phyloP scores from a whole-genome alignment of 2,888 invertebrate genomes.

The Plagodis dolabraria region DNA sequence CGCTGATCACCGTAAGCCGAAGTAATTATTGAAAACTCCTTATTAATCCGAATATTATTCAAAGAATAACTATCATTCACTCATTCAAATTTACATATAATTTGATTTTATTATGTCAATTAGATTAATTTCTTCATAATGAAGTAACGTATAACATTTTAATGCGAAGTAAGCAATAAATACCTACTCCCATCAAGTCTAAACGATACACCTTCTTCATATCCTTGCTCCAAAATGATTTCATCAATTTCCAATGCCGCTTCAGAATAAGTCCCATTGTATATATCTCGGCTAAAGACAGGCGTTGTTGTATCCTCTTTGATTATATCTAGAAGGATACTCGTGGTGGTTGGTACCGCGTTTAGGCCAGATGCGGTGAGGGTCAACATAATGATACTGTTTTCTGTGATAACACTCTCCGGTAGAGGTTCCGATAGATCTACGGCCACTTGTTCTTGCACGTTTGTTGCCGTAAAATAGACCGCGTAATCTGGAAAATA shows the following conservation, averaged over 20 bases:
- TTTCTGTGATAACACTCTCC: slow-evolving; percentile 53
- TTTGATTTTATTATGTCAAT: too few relatives aligned
- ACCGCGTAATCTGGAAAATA: slow-evolving; percentile 31
- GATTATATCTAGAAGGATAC: slow-evolving; percentile 63
- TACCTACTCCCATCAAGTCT: slow-evolving; percentile 61
- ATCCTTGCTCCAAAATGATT: slow-evolving; percentile 62
- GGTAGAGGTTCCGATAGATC: slow-evolving; percentile 46
- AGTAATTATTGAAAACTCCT: too few relatives aligned
- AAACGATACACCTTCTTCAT: slow-evolving; percentile 54
- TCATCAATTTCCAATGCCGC: slow-evolving; percentile 46
- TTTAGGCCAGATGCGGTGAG: slow-evolving; percentile 59
- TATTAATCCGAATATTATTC: too few relatives aligned
- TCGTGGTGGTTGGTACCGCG: slow-evolving; percentile 55
- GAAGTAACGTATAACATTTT: too few relatives aligned
- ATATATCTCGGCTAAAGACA: slow-evolving; percentile 59
- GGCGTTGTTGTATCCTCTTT: slow-evolving; percentile 63
- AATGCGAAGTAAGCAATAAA: too few relatives aligned
- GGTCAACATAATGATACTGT: slow-evolving; percentile 58
- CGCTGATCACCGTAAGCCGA: too few relatives aligned
- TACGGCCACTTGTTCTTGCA: slow-evolving; percentile 50
- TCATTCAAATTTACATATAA: too few relatives aligned
- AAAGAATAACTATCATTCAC: too few relatives aligned
- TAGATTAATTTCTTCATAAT: too few relatives aligned
- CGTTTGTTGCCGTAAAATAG: slow-evolving; percentile 47
- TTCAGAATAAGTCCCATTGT: slow-evolving; percentile 51